Conservation (phyloP, 2,113 vertebrate genomes). For the Spermophilus dauricus region DNA sequence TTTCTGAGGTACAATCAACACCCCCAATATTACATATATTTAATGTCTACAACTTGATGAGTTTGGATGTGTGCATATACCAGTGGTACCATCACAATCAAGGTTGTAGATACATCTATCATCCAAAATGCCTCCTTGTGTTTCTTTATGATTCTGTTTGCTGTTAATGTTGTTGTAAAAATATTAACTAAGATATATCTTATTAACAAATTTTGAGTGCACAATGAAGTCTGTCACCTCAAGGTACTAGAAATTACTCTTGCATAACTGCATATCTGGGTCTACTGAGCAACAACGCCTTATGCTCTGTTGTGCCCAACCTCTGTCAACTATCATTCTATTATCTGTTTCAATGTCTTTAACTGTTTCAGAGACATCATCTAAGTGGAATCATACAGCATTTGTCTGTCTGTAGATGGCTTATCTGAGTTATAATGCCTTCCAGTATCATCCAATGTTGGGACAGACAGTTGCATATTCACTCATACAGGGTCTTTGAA, state of each 20-base stretch:
- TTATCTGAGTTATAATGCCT: too few species aligned
- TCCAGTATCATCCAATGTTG: too few species aligned
- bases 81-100: neutral
- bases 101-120: neutral
- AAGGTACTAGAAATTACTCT: neutral
- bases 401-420: too few species aligned
- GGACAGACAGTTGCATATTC: too few species aligned
- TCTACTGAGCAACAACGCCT: neutral
- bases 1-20: neutral
- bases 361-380: too few species aligned
- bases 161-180: neutral
- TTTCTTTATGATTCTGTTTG: neutral
- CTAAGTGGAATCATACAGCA: too few species aligned
- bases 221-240: neutral
- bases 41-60: neutral
- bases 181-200: neutral
- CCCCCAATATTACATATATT: neutral
- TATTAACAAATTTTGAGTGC: neutral
- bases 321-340: neutral
- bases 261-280: neutral
- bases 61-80: neutral
- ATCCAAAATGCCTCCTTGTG: neutral
- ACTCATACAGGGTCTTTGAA: too few species aligned
- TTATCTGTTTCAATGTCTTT: neutral
- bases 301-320: rapidly evolving